Base-by-base conservation (phyloP, 2,113 vertebrate genomes). In the Zosterops hypoxanthus region DNA sequence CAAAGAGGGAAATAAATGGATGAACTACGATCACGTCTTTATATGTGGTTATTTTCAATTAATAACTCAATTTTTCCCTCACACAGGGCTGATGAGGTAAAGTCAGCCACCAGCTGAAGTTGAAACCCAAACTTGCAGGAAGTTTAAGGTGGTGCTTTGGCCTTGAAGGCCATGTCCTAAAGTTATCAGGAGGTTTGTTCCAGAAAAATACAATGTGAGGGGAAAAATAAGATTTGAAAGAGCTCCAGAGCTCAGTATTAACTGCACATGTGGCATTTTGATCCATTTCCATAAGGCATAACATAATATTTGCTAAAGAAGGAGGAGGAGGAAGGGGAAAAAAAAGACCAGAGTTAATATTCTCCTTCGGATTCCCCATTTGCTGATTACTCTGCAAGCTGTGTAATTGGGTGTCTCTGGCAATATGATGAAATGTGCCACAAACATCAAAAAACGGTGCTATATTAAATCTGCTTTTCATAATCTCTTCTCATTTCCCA, bases 381-480 rank as follows among this genome's bases (percentile, higher is more conserved):
- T 96, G 96, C 95, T 97, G 94, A 97, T 97, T 95, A 92, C 94
- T 95, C 88, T 89, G 96, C 94, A 95, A 95, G 95, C 92, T 95
- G 95, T 97, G 96, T 96, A 96, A 97, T 96, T 96, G 95, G 95
- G 90, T 96, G 94, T 96, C 94, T 95, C 95, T 78, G 90, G 92
- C 88, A 95, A 82, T 95, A 84, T 88, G 95, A 96, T 97, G 96
- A 96, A 97, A 97, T 97, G 90, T 97, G 95, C 95, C 97, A 97
- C 92, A 97, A 97, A 97, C 94, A 96, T 97, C 95, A 97, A 92
- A 96, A 96, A 96, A 89, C 0, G 82, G 94, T 92, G 92, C 96
- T 96, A 44, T 75, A 96, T 97, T 97, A 97, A 97, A 97, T 97
- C 96, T 97, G 93, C 95, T 97, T 97, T 97, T 97, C 95, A 97